phyloP scores from a whole-genome alignment of 2,888 invertebrate species.

The Lacanobia oleracea region DNA sequence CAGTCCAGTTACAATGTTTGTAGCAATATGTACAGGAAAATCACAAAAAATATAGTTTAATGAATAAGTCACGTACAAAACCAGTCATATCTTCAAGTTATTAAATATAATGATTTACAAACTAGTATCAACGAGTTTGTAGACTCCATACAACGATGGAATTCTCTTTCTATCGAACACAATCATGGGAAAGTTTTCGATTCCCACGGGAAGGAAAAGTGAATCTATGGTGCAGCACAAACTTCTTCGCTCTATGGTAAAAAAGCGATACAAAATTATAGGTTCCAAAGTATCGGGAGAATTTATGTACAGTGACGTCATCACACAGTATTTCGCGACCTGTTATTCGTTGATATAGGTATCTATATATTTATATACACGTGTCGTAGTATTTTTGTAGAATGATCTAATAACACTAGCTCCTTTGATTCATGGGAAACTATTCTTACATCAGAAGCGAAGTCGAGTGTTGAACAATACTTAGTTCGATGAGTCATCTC shows the following conservation, averaged over 20 bases:
- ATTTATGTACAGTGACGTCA: conserved; percentile 77
- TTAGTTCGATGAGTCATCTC: conserved; percentile 15
- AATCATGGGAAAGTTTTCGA: conserved; percentile 52
- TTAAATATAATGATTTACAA: conserved; percentile 41
- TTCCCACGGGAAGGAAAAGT: conserved; percentile 48
- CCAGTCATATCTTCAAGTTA: conserved; percentile 22
- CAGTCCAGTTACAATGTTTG: conserved; percentile 13
- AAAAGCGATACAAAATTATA: conserved; percentile 72
- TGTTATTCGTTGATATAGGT: conserved; percentile 38
- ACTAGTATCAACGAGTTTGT: conserved; percentile 23
- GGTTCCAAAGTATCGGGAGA: conserved; percentile 72
- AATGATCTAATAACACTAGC: conserved; percentile 61
- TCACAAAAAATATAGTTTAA: conserved; percentile 26
- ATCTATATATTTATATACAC: conserved; percentile 20
- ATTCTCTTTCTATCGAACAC: conserved; percentile 44
- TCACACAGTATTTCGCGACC: conserved; percentile 38
- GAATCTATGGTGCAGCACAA: conserved; percentile 20
- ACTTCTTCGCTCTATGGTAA: conserved; percentile 52
- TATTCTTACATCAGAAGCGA: conserved; percentile 26
- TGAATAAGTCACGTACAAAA: conserved; percentile 43
- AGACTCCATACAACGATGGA: conserved; percentile 27
- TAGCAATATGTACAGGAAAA: conserved; percentile 31
- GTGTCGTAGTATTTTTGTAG: conserved; percentile 62
- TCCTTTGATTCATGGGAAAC: conserved; percentile 55
- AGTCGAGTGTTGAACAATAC: conserved; percentile 25